These are phyloP conservation scores for Aplysina aerophoba DNA, from an alignment of 37 sponge, comb jelly and placozoan species.

Conservation along the genomic window DNA sequence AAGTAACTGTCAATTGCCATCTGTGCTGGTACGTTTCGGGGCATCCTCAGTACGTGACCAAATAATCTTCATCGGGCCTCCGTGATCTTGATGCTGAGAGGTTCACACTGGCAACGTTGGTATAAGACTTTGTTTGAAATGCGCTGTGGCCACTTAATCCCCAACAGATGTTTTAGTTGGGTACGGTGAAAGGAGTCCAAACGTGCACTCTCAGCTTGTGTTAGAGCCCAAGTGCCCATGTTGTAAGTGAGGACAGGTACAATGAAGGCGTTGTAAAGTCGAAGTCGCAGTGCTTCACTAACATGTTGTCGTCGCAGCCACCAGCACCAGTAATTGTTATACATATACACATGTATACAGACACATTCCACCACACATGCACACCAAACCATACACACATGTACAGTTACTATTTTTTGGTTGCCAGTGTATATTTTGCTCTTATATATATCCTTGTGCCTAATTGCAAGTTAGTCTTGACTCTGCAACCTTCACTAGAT, in stretches of 20 bases:
- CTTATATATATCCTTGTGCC: no score
- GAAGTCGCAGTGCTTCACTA: slow-evolving; percentile 14
- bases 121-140: slow-evolving; percentile 23
- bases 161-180: slow-evolving; percentile 19
- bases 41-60: slow-evolving; percentile 31
- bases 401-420: no score
- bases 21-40: slow-evolving; percentile 6
- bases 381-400: no score
- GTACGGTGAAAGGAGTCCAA: slow-evolving; percentile 33
- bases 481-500: no score
- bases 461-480: no score
- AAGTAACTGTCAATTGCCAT: slow-evolving; percentile 27
- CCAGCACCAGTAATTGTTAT: no score
- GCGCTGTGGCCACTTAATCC: slow-evolving; percentile 26
- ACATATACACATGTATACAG: no score
- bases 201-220: slow-evolving; percentile 20
- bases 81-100: slow-evolving; percentile 16
- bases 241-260: slow-evolving; percentile 31
- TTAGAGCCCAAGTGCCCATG: slow-evolving; percentile 26
- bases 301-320: slow-evolving; percentile 12
- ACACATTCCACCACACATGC: no score
- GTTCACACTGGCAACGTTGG: slow-evolving; percentile 25
- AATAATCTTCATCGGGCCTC: slow-evolving; percentile 31
- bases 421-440: no score
- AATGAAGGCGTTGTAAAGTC: slow-evolving; percentile 38